Percentiles rank a stretch among this genome's conserved stretches.
Evolutionary conservation across 2,888 invertebrate species (phyloP).

Genomic region (Kuschelorhynchus macadamiae): DNA sequence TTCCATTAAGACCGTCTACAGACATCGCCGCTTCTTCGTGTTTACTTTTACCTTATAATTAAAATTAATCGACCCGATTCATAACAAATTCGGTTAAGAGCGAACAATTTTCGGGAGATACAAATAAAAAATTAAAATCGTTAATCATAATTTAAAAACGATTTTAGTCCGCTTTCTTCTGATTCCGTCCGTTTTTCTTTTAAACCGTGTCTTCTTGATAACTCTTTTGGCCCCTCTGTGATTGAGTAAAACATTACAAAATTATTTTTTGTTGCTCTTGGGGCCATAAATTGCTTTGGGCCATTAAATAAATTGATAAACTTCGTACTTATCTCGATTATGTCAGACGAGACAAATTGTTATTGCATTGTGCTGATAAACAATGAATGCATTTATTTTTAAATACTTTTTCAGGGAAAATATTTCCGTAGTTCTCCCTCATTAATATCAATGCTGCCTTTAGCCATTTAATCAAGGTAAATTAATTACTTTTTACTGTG

Average conservation of each 20-base stretch:
- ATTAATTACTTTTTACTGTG: too few species aligned
- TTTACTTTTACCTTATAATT: constrained; percentile 33
- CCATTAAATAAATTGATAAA: neutral
- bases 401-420: too few species aligned
- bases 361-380: too few species aligned
- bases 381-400: too few species aligned
- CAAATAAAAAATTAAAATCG: constrained; percentile 25
- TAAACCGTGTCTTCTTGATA: constrained; percentile 1
- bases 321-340: too few species aligned
- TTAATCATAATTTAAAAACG: constrained; percentile 37
- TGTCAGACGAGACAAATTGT: too few species aligned
- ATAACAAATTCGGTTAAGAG: constrained; percentile 24
- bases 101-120: constrained; percentile 4
- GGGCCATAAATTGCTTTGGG: neutral
- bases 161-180: constrained; percentile 19
- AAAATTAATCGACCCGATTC: constrained; percentile 27
- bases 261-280: neutral
- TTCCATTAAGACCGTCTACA: too few species aligned
- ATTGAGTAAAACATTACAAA: neutral
- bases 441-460: too few species aligned
- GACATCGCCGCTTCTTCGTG: neutral
- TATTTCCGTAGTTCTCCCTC: too few species aligned
- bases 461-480: too few species aligned
- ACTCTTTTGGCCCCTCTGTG: neutral
- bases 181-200: constrained; percentile 24